Conservation (phyloP, 1,140 invertebrate species). For the Phymastichus coffea region DNA sequence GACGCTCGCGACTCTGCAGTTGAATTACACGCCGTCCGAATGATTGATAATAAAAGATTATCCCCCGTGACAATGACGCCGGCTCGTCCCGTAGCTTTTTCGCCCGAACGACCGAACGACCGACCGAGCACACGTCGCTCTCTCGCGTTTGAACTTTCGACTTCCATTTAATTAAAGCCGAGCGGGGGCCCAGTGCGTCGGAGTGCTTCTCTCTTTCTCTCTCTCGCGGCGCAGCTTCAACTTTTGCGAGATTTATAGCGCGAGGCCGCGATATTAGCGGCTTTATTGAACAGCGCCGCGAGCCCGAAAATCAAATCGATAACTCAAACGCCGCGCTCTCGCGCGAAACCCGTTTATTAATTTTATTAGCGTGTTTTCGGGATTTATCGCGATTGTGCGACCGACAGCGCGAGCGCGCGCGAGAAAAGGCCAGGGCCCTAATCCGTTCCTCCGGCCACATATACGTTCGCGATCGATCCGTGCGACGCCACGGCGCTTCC, state of each 20-base stretch:
- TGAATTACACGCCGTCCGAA: conserved; percentile 54
- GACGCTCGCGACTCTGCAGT: conserved; percentile 31
- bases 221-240: conserved; percentile 18
- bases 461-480: too few relatives aligned
- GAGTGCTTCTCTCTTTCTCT: too few relatives aligned
- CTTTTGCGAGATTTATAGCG: conserved; percentile 30
- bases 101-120: background rate
- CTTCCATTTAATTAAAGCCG: conserved; percentile 31
- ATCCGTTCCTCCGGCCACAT: too few relatives aligned
- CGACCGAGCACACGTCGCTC: background rate
- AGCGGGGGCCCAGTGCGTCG: conserved; percentile 23
- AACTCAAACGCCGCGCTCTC: background rate
- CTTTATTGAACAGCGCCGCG: conserved; percentile 12
- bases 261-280: conserved; percentile 5
- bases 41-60: background rate
- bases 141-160: conserved; percentile 21
- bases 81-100: background rate
- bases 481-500: too few relatives aligned
- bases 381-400: too few relatives aligned
- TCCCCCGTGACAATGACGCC: background rate
- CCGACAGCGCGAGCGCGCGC: too few relatives aligned
- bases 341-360: background rate
- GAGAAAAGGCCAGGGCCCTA: too few relatives aligned
- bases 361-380: too few relatives aligned
- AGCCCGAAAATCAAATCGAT: conserved; percentile 7